These are phyloP conservation scores for Pelecanus crispus DNA, from an alignment of 2,113 vertebrate species.

Conservation along the genomic window DNA sequence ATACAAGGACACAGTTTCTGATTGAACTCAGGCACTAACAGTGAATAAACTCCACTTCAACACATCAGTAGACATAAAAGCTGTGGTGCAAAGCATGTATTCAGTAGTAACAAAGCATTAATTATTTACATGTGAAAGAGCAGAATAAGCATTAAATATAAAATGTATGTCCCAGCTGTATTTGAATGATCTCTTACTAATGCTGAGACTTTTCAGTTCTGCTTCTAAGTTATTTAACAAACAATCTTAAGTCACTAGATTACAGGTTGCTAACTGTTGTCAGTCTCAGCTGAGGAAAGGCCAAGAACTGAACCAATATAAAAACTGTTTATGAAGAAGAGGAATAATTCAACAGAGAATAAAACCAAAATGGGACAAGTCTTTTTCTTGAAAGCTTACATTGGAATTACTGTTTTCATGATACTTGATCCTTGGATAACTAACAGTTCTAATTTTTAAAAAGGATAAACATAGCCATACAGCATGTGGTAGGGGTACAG, in stretches of 20 bases:
- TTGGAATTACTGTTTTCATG: neutral
- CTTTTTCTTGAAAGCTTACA: neutral
- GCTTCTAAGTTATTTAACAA: slow-evolving; percentile 19
- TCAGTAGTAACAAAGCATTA: neutral
- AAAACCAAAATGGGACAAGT: neutral
- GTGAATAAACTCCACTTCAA: neutral
- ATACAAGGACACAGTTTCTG: neutral
- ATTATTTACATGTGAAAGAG: neutral
- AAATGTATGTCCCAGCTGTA: neutral
- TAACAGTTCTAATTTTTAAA: neutral
- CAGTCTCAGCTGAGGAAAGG: neutral
- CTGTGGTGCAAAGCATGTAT: neutral
- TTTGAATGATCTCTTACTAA: neutral
- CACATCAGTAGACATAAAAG: neutral
- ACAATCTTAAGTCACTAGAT: neutral
- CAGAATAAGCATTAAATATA: neutral
- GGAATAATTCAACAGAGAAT: neutral
- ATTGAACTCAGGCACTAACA: neutral
- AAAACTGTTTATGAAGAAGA: neutral
- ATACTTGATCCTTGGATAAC: neutral
- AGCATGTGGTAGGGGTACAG: neutral
- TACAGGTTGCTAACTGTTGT: neutral
- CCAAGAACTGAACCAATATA: neutral
- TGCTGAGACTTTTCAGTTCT: neutral
- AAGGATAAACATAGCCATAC: neutral